phyloP scores from a whole-genome alignment of 2,797 vertebrate genomes.

The Geotrypetes seraphini region DNA sequence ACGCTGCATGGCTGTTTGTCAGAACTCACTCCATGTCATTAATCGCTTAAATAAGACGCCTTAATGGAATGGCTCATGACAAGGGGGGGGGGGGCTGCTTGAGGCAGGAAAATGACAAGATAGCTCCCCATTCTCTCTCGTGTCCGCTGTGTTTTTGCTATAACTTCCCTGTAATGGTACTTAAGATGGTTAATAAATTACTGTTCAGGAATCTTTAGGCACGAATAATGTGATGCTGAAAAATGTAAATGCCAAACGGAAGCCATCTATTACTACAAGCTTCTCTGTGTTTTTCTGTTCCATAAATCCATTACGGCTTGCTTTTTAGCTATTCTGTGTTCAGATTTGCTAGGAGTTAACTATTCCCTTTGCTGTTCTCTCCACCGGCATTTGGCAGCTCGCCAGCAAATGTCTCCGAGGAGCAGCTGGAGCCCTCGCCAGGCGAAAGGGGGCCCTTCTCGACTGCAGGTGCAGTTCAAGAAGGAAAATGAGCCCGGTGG shows the following conservation, averaged over 20 bases:
- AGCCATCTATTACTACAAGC: not conserved
- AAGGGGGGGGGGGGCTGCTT: no score
- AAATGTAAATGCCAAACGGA: not conserved
- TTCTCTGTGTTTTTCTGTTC: not conserved
- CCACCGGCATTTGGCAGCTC: no score
- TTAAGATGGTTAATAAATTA: constrained; percentile 32
- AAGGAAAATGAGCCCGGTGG: no score
- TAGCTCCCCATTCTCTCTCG: constrained; percentile 17
- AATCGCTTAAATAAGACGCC: constrained; percentile 44
- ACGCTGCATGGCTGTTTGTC: constrained; percentile 61
- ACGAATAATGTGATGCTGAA: constrained; percentile 1
- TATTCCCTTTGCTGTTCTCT: no score
- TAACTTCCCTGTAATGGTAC: constrained; percentile 32
- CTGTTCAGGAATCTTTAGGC: constrained; percentile 7
- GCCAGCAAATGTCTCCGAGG: no score
- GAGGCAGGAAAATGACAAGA: constrained; percentile 38
- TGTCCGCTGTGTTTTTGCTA: constrained; percentile 34
- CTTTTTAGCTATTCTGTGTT: not conserved
- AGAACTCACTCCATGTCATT: constrained; percentile 58
- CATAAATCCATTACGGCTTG: not conserved
- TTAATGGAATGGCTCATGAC: constrained; percentile 39
- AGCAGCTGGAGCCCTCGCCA: no score
- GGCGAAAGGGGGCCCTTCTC: no score
- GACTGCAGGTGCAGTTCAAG: no score
- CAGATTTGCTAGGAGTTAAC: no score